Evolutionary conservation across 2,113 vertebrate genomes (phyloP).

Genomic region (Murina feae): DNA sequence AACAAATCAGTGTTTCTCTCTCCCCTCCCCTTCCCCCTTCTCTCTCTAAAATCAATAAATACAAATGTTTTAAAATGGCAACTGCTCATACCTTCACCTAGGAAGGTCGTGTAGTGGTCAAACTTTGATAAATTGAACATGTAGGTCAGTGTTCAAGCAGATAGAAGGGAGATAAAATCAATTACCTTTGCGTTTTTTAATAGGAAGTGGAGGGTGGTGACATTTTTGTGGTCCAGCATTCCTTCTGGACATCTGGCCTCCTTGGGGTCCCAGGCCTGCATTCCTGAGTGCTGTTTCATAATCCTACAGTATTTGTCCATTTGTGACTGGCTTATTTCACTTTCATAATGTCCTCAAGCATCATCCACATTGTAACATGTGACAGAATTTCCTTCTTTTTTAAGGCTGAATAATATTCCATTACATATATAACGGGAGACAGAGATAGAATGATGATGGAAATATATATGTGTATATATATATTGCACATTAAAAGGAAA

Average conservation of each 20-base stretch:
- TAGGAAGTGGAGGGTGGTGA: not conserved
- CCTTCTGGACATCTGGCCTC: not conserved
- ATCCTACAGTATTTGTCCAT: not conserved
- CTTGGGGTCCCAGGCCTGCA: not conserved
- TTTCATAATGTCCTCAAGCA: not conserved
- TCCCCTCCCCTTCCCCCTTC: too few relatives aligned
- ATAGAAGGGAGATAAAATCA: not conserved
- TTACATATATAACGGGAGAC: too few relatives aligned
- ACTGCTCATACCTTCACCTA: not conserved
- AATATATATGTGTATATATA: too few relatives aligned
- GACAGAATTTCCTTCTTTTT: not conserved
- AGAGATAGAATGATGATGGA: too few relatives aligned
- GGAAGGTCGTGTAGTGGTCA: not conserved
- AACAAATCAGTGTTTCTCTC: not conserved
- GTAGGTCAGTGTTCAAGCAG: not conserved
- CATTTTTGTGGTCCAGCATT: not conserved
- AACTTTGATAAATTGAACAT: not conserved
- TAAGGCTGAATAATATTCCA: not conserved
- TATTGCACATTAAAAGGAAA: too few relatives aligned
- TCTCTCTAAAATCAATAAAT: not conserved
- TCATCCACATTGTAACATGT: not conserved
- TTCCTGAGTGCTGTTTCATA: not conserved
- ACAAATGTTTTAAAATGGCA: not conserved
- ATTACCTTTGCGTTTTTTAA: not conserved
- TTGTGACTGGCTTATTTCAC: not conserved